Conservation (phyloP, 2,888 invertebrate species). For the Allacma fusca region DNA sequence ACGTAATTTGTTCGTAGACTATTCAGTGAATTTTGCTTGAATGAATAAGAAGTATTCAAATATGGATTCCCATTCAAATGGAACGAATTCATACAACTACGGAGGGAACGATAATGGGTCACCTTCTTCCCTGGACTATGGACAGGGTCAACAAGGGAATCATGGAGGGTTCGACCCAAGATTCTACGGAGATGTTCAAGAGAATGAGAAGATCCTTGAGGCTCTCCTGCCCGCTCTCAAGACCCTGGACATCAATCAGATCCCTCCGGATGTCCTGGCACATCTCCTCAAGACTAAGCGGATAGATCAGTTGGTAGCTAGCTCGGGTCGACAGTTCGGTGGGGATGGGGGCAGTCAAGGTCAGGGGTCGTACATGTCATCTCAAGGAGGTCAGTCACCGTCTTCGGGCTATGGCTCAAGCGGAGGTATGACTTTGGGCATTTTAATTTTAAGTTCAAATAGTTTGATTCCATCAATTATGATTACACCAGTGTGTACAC, state of each 20-base stretch:
- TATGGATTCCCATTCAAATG: too few relatives aligned
- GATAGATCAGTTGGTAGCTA: constrained; percentile 45
- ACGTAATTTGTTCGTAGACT: too few relatives aligned
- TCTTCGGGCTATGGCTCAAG: too few relatives aligned
- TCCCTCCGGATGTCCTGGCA: constrained; percentile 56
- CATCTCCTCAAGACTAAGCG: constrained; percentile 51
- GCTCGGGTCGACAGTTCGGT: background rate
- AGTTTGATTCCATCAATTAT: too few relatives aligned
- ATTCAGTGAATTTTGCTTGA: too few relatives aligned
- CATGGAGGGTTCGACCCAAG: constrained; percentile 27
- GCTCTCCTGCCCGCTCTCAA: constrained; percentile 51
- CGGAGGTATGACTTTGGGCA: too few relatives aligned
- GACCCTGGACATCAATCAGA: constrained; percentile 52
- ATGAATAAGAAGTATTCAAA: too few relatives aligned
- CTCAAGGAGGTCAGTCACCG: background rate
- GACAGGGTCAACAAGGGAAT: background rate
- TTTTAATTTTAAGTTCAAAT: too few relatives aligned
- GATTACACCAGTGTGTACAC: too few relatives aligned
- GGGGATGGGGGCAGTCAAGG: background rate
- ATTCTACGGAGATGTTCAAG: constrained; percentile 30
- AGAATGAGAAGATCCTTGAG: constrained; percentile 40
- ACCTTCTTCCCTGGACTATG: background rate
- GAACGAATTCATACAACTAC: too few relatives aligned
- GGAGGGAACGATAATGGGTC: background rate
- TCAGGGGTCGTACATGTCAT: background rate